Evolutionary conservation across 2,888 invertebrate species (phyloP), one percentile per base, ranked within the genome.

Genomic region (Punctoribates punctum): DNA sequence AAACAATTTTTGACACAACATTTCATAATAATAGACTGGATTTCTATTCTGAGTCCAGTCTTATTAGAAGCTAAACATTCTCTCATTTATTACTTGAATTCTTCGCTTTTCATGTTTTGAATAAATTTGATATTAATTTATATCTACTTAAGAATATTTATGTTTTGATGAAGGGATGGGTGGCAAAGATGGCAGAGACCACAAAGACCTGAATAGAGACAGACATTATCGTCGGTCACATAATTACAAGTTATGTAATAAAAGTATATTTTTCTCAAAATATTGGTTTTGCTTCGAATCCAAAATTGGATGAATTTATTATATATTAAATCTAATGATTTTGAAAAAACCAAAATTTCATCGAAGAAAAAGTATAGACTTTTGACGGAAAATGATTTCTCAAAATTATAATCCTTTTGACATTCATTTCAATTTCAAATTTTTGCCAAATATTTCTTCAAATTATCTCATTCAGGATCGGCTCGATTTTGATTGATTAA

Each of bases 221-320:
- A n/a, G n/a, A n/a, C 23, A 23, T 60, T 60, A 60, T 20, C 60
- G 23, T 25, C 4, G 11, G 60, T 60, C 8, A 23, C 23, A 27
- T 60, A 60, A 60, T 60, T 60, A 60, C 23, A 23, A 60, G 60
- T 60, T 60, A 60, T 5, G 23, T 27, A 60, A 23, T 23, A 60
- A 23, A 25, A 23, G 20, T 60, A 23, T 17, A 48, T 48, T 17
- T 42, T 42, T 42, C 5, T 5, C 5, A 42, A 42, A 42, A 42
- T 42, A 42, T 48, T 48, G 11, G 17, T 48, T 48, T n/a, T n/a
- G n/a, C n/a, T 8, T 4, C 9, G 15, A 48, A 48, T 17, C 4
- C 48, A 48, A 48, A 48, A 48, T 17, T 48, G 42, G 42, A 9
- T 42, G 13, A 42, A 42, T 6, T 9, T 13, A 42, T 42, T 6